Percentiles rank a stretch among this genome's conserved stretches.
Conservation (phyloP, 1,140 invertebrate species). For the Micrasema longulum region DNA sequence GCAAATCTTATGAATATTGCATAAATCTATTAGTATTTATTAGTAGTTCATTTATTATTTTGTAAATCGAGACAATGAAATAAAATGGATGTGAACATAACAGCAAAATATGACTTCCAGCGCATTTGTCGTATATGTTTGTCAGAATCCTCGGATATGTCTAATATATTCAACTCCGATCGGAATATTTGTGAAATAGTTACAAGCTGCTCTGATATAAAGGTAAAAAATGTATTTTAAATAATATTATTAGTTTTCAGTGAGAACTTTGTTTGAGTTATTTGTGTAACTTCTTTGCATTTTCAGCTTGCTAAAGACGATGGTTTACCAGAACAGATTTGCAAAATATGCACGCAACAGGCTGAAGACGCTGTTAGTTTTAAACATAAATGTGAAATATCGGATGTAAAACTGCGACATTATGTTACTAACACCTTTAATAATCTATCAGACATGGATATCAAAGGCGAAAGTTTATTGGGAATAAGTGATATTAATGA, state of each 20-base stretch:
- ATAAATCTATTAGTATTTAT: too few relatives aligned
- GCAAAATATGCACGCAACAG: conserved; percentile 41
- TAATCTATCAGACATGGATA: conserved; percentile 9
- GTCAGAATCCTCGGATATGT: conserved; percentile 27
- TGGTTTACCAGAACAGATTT: conserved; percentile 51
- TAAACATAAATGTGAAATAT: conserved; percentile 50
- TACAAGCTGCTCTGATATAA: conserved; percentile 46
- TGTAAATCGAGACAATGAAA: too few relatives aligned
- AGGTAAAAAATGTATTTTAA: conserved; percentile 28
- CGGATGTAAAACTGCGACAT: conserved; percentile 50
- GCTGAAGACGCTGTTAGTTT: conserved; percentile 47
- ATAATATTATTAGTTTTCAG: not conserved
- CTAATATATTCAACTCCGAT: conserved; percentile 34
- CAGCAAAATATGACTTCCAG: conserved; percentile 39
- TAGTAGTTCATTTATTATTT: too few relatives aligned
- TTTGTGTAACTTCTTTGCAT: not conserved
- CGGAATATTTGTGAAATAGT: conserved; percentile 37
- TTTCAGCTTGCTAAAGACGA: conserved; percentile 51
- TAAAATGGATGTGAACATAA: conserved; percentile 20
- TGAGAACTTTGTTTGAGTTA: not conserved
- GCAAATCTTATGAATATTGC: too few relatives aligned
- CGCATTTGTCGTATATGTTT: conserved; percentile 45
- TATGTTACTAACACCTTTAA: conserved; percentile 41
- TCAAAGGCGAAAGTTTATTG: conserved; percentile 42
- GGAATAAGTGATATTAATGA: conserved; percentile 35